Percentiles rank a stretch among this genome's conserved stretches.
Conservation (phyloP, 2,797 vertebrate genomes). For the Malurus leucopterus region DNA sequence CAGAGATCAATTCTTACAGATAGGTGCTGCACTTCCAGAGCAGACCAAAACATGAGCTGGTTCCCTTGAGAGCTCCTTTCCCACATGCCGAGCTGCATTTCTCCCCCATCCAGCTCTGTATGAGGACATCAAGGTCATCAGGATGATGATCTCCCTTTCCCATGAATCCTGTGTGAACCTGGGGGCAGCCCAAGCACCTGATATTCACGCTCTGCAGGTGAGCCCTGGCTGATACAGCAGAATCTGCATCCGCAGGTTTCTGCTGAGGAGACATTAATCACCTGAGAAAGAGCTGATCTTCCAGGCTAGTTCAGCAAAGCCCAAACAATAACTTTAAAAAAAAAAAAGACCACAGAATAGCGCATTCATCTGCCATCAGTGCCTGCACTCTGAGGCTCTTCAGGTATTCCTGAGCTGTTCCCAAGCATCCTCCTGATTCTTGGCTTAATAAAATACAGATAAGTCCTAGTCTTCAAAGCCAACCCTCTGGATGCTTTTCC, state of each 20-base stretch:
- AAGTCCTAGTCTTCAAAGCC: not conserved
- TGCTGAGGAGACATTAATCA: conserved; percentile 36
- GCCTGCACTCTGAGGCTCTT: not conserved
- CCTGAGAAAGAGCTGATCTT: conserved; percentile 37
- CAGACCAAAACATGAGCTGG: conserved; percentile 13
- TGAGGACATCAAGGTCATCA: conserved; percentile 29
- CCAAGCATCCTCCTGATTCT: not conserved
- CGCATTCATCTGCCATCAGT: not conserved
- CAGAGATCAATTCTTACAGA: conserved; percentile 5
- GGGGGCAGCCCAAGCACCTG: conserved; percentile 32
- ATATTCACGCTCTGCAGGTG: conserved; percentile 43
- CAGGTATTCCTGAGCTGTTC: not conserved
- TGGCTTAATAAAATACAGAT: not conserved
- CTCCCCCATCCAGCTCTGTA: conserved; percentile 28
- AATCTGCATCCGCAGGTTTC: conserved; percentile 34
- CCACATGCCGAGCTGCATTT: conserved; percentile 36
- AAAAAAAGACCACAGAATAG: not conserved
- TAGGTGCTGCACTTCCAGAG: not conserved
- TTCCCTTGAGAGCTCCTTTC: conserved; percentile 37
- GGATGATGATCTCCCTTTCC: conserved; percentile 40
- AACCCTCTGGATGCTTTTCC: not conserved
- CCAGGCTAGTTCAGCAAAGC: conserved; percentile 1
- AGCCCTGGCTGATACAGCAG: conserved; percentile 47
- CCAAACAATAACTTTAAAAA: not conserved
- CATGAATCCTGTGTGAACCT: conserved; percentile 20